Conservation (phyloP, 2,888 invertebrate species). For the Eupithecia insigniata region DNA sequence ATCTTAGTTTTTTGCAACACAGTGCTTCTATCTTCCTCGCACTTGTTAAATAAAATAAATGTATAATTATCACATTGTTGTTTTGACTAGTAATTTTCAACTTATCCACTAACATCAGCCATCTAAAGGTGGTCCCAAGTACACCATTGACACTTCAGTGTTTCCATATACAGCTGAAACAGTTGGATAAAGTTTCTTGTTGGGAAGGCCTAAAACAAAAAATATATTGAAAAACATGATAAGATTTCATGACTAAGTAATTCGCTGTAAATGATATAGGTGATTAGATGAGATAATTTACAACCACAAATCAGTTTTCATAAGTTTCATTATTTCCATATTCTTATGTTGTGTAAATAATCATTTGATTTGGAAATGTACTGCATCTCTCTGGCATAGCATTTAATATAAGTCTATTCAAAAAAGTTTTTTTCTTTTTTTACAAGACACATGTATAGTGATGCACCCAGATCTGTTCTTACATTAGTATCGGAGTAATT, state of each 20-base stretch:
- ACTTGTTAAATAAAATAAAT: conserved; percentile 36
- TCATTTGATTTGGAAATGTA: no score
- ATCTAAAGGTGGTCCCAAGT: conserved; percentile 97
- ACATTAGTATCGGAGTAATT: neutral
- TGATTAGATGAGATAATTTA: no score
- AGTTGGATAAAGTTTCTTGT: conserved; percentile 96
- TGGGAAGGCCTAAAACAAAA: conserved; percentile 90
- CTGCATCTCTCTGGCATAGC: no score
- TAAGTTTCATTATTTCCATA: no score
- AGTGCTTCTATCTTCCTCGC: conserved; percentile 20
- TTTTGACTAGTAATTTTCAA: conserved; percentile 58
- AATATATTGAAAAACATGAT: neutral
- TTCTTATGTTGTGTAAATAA: neutral
- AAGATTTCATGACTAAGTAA: no score
- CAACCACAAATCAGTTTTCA: no score
- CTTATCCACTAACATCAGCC: conserved; percentile 86
- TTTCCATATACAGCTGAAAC: conserved; percentile 99
- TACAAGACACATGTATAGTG: no score
- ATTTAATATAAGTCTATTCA: no score
- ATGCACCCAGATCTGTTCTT: no score
- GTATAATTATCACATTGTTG: conserved; percentile 54
- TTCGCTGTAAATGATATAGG: no score
- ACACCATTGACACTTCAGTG: conserved; percentile 99
- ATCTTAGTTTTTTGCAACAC: neutral
- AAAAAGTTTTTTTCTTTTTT: no score